Evolutionary conservation across 2,797 vertebrate species (phyloP).

Genomic region (Lindbergichthys nudifrons): DNA sequence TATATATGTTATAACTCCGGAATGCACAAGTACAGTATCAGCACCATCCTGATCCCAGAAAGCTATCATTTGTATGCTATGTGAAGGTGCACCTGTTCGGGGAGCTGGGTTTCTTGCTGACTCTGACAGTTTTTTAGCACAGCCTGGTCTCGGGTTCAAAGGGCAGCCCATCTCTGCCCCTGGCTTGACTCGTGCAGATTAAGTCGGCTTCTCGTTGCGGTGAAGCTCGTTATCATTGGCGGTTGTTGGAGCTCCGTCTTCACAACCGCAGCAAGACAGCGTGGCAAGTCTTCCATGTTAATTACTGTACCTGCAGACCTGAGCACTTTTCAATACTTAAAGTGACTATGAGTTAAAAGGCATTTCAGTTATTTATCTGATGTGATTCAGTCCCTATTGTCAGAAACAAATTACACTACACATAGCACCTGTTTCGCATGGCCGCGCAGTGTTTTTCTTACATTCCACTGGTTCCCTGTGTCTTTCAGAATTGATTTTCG

Average conservation of each 20-base stretch:
- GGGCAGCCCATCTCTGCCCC: slow-evolving; percentile 68
- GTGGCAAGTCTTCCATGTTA: slow-evolving; percentile 50
- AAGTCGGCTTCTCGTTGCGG: slow-evolving; percentile 60
- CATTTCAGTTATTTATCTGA: slow-evolving; percentile 2
- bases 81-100: slow-evolving; percentile 72
- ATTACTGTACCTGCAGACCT: slow-evolving; percentile 57
- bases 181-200: slow-evolving; percentile 77
- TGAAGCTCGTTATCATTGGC: slow-evolving; percentile 70
- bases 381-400: slow-evolving; percentile 8
- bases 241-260: slow-evolving; percentile 53
- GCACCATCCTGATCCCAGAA: slow-evolving; percentile 72
- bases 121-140: slow-evolving; percentile 54
- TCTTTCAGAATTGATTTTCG: slow-evolving; percentile 55
- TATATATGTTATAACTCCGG: no score
- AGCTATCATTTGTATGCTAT: slow-evolving; percentile 72
- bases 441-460: not conserved
- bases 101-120: slow-evolving; percentile 71
- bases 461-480: slow-evolving; percentile 33
- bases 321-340: slow-evolving; percentile 42
- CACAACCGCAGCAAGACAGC: slow-evolving; percentile 47
- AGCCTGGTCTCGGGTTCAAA: slow-evolving; percentile 67
- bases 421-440: slow-evolving; percentile 32
- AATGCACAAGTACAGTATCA: slow-evolving; percentile 63
- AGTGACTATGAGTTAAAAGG: slow-evolving; percentile 19
- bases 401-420: slow-evolving; percentile 21